Conservation (phyloP, 1,140 invertebrate species). For the Drosophila leontia region DNA sequence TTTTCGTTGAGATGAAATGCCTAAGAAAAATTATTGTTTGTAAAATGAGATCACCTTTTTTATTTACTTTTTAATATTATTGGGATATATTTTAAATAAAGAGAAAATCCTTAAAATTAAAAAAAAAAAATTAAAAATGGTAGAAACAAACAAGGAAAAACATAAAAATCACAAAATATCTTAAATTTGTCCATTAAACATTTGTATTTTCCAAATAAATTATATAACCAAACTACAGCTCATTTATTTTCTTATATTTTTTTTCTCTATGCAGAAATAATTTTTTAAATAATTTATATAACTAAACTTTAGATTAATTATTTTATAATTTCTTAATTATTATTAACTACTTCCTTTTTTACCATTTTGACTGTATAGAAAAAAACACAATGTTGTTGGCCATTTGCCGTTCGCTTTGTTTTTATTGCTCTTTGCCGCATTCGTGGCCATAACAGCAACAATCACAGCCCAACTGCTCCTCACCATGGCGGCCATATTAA, state of each 20-base stretch:
- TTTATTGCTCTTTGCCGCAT: constrained; percentile 65
- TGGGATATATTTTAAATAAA: too few species aligned
- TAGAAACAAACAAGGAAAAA: background rate
- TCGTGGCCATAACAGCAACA: constrained; percentile 52
- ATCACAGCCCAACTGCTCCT: constrained; percentile 48
- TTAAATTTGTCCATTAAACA: background rate
- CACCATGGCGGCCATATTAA: constrained; percentile 75
- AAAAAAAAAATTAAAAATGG: background rate
- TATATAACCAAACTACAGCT: background rate
- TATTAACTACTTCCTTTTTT: background rate
- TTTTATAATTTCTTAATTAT: too few species aligned
- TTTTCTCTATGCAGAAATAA: too few species aligned
- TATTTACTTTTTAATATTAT: too few species aligned
- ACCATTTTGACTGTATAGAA: constrained; percentile 32
- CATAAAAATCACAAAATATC: background rate
- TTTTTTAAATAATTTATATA: too few species aligned
- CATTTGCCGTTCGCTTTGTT: constrained; percentile 71
- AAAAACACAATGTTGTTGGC: constrained; percentile 46
- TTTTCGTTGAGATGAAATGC: too few species aligned
- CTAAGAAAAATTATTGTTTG: too few species aligned
- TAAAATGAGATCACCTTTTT: too few species aligned
- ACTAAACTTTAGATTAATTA: background rate
- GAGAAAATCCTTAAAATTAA: too few species aligned
- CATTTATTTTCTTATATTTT: too few species aligned
- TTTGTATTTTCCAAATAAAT: too few species aligned